phyloP scores from a whole-genome alignment of 2,797 vertebrate species.

The Galagoides demidoff region DNA sequence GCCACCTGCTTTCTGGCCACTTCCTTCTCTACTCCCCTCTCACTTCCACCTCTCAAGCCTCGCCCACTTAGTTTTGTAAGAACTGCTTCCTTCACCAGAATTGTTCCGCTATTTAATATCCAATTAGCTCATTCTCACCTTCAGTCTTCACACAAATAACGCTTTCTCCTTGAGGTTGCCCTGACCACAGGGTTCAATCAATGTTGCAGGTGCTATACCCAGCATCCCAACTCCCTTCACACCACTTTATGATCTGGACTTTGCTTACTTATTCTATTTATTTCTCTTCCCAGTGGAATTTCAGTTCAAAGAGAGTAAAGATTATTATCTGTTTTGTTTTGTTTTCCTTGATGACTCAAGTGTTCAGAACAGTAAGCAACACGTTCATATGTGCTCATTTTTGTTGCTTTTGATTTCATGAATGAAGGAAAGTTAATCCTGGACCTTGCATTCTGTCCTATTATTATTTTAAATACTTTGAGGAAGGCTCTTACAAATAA shows the following conservation, averaged over 20 bases:
- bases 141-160: neutral
- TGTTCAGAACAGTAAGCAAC: neutral
- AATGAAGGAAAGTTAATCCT: neutral
- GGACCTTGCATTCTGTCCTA: too few species aligned
- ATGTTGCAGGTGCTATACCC: neutral
- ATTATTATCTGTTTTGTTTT: neutral
- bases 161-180: neutral
- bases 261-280: neutral
- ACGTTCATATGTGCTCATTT: neutral
- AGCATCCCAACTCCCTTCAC: neutral
- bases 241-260: neutral
- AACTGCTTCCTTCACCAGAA: neutral
- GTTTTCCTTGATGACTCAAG: neutral
- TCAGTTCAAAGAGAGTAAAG: neutral
- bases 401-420: neutral
- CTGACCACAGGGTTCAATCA: neutral
- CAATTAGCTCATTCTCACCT: neutral
- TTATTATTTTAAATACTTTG: neutral
- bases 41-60: rapidly evolving
- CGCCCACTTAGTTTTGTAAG: neutral
- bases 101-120: too few species aligned
- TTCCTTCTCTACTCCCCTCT: neutral
- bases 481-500: neutral
- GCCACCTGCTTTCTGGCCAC: neutral
- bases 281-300: neutral